These are phyloP conservation scores for Geopemphigus sp. DNA, from an alignment of 1,140 invertebrate species.

Conservation along the genomic window DNA sequence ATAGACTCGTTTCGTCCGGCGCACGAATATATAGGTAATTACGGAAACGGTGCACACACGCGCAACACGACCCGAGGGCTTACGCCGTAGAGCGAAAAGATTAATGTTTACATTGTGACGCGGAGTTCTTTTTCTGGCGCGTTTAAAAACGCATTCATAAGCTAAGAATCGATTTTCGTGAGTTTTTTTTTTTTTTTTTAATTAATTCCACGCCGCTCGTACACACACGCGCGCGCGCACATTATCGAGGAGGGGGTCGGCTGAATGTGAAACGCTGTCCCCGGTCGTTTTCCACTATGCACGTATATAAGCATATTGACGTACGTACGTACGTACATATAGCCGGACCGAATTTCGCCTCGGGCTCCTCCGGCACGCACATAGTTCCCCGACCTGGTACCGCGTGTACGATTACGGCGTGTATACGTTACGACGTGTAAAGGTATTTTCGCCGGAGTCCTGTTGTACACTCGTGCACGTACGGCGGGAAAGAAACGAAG, in stretches of 20 bases:
- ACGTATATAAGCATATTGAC: background rate
- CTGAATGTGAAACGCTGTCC: constrained; percentile 7
- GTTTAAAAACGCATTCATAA: constrained; percentile 42
- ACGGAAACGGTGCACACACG: background rate
- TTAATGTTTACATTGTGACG: constrained; percentile 30
- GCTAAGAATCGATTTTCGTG: constrained; percentile 32
- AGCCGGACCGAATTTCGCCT: background rate
- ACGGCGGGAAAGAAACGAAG: background rate
- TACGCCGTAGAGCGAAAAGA: constrained; percentile 5
- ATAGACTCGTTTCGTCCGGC: constrained; percentile 3
- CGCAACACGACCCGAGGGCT: background rate
- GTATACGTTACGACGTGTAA: background rate
- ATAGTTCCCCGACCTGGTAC: background rate
- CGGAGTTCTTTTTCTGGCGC: constrained; percentile 10
- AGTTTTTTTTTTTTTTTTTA: background rate
- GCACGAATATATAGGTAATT: constrained; percentile 9
- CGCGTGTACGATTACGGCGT: too few species aligned
- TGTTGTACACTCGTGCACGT: background rate
- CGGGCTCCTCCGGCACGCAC: background rate
- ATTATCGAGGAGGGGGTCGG: background rate
- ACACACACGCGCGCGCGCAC: background rate
- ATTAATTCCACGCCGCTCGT: constrained; percentile 4
- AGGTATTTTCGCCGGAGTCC: background rate
- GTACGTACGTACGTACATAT: background rate
- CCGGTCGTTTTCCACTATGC: background rate